A percentile compares a stretch with the other conserved stretches of the same genome.
phyloP scores from a whole-genome alignment of 2,888 invertebrate species.

The Cheiracanthium punctorium region DNA sequence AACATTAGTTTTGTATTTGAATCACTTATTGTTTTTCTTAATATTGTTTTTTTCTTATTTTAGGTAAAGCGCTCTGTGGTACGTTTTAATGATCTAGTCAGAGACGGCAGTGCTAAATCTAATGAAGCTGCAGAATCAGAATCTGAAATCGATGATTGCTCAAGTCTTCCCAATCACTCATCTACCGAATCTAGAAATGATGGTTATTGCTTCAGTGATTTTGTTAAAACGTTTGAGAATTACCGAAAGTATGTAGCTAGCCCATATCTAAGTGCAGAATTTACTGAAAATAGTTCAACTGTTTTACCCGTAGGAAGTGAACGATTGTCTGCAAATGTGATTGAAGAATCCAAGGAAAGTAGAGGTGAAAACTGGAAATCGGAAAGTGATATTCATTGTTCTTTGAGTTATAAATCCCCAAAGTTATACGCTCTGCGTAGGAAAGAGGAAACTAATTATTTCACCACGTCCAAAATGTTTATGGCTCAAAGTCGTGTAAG shows the following conservation, averaged over 20 bases:
- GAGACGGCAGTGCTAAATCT: neutral
- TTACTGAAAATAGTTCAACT: neutral
- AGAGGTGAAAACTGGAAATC: neutral
- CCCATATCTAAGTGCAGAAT: slow-evolving; percentile 18
- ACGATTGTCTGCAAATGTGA: neutral
- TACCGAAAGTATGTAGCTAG: slow-evolving; percentile 27
- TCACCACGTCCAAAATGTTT: slow-evolving; percentile 38
- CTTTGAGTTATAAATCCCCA: neutral
- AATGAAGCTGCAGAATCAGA: neutral
- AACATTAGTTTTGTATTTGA: too few relatives aligned
- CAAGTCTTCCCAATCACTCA: neutral
- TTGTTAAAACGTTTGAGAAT: slow-evolving; percentile 38
- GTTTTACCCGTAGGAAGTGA: neutral
- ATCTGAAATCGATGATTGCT: neutral
- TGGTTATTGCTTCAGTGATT: slow-evolving; percentile 27
- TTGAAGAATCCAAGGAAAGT: neutral
- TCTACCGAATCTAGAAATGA: neutral
- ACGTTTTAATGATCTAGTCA: neutral
- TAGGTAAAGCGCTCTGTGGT: neutral
- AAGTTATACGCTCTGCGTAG: neutral
- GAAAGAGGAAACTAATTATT: neutral
- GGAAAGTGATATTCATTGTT: neutral
- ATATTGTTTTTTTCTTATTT: neutral
- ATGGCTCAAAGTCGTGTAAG: slow-evolving; percentile 61
- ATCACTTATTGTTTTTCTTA: too few relatives aligned